These are phyloP conservation scores for Panulirus ornatus DNA, from an alignment of 1,140 invertebrate genomes.

Conservation along the genomic window DNA sequence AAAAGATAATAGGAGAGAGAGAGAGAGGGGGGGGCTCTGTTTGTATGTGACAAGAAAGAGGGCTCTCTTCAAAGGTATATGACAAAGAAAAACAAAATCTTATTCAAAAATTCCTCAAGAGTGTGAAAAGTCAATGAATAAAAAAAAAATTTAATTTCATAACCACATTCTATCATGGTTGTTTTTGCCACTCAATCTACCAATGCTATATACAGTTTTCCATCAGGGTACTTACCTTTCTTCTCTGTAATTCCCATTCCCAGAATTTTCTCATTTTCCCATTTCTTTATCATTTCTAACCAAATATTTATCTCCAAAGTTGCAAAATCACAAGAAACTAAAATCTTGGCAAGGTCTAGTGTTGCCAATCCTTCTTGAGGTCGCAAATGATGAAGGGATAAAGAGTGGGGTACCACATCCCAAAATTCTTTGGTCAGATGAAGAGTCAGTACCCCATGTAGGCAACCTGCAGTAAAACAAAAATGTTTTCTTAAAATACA, in stretches of 20 bases:
- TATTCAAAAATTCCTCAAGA: too few species aligned
- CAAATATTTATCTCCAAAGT: background rate
- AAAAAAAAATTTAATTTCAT: too few species aligned
- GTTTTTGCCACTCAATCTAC: too few species aligned
- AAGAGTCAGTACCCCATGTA: background rate
- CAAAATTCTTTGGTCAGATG: background rate
- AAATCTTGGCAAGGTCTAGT: background rate
- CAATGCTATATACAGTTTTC: too few species aligned
- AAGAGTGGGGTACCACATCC: background rate
- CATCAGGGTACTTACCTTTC: background rate
- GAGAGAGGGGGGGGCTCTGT: too few species aligned
- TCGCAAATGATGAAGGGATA: background rate
- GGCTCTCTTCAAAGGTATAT: background rate
- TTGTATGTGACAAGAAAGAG: background rate
- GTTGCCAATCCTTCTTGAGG: background rate
- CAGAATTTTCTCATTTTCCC: background rate
- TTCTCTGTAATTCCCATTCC: background rate
- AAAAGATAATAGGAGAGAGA: too few species aligned
- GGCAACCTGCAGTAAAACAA: background rate
- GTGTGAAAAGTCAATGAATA: too few species aligned
- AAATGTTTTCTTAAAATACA: background rate
- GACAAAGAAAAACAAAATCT: too few species aligned
- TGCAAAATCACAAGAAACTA: background rate
- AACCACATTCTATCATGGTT: too few species aligned
- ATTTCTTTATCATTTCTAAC: background rate